Percentiles rank a stretch among this genome's conserved stretches.
Conservation (phyloP, 2,113 vertebrate genomes). For the Noturus placidus region DNA sequence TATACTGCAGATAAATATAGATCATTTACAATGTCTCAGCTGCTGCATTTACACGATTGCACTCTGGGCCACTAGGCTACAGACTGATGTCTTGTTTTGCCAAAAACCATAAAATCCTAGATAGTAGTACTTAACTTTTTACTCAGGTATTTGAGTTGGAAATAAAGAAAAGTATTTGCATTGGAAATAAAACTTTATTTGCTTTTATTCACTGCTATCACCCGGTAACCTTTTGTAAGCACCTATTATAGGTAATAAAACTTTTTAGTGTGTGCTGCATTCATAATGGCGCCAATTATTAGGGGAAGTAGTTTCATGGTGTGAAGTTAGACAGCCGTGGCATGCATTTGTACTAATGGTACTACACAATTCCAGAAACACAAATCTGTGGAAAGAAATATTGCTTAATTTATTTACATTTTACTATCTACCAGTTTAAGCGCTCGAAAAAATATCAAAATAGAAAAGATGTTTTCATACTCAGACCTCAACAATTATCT, state of each 20-base stretch:
- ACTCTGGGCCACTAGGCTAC: not conserved
- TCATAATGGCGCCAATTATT: constrained; percentile 24
- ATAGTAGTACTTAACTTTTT: constrained; percentile 2
- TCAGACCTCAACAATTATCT: not conserved
- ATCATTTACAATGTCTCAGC: constrained; percentile 22
- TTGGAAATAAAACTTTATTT: constrained; percentile 9
- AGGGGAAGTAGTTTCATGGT: constrained; percentile 1
- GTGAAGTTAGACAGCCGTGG: constrained; percentile 41
- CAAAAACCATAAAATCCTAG: constrained; percentile 33
- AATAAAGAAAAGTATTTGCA: not conserved
- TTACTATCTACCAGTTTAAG: not conserved
- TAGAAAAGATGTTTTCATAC: not conserved
- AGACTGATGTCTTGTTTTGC: not conserved
- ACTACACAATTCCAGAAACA: not conserved
- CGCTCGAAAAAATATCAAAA: not conserved
- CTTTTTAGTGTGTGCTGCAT: constrained; percentile 25
- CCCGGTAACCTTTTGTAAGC: constrained; percentile 9
- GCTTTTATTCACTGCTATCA: constrained; percentile 21
- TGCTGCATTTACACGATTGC: constrained; percentile 20
- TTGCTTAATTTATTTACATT: not conserved
- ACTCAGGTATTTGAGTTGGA: not conserved
- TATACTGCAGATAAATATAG: constrained; percentile 16
- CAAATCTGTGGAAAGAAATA: not conserved
- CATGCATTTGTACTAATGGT: constrained; percentile 23
- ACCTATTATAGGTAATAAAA: constrained; percentile 20